A percentile compares a stretch with the other conserved stretches of the same genome.
These are phyloP conservation scores for Melanostigma gelatinosum DNA, from an alignment of 2,113 vertebrate species.

Conservation along the genomic window DNA sequence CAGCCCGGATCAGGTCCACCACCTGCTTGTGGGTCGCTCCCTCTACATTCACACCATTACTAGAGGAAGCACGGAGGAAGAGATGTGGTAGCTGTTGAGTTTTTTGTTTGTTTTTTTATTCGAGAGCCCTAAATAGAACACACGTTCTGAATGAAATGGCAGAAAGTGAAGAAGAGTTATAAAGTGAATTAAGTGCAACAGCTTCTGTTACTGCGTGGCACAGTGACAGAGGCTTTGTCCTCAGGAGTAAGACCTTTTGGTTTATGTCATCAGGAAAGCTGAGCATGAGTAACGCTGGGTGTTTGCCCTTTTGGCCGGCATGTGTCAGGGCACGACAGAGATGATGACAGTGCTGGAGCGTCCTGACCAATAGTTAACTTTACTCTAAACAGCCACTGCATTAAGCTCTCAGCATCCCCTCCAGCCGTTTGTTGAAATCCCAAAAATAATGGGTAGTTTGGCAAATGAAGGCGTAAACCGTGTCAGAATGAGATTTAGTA, in stretches of 20 bases:
- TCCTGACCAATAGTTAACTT: conserved; percentile 34
- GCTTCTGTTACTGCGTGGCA: not conserved
- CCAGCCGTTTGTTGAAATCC: not conserved
- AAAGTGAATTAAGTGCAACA: not conserved
- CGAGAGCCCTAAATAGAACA: not conserved
- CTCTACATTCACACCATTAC: conserved; percentile 95
- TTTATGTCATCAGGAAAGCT: conserved; percentile 18
- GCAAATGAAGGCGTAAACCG: not conserved
- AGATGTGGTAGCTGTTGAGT: not conserved
- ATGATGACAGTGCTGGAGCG: conserved; percentile 29
- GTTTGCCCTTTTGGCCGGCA: conserved; percentile 30
- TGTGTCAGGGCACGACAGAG: conserved; percentile 20
- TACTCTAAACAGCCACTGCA: conserved; percentile 14
- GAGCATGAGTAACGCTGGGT: conserved; percentile 36
- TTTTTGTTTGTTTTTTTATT: not conserved
- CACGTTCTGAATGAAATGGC: not conserved
- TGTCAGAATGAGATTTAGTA: not conserved
- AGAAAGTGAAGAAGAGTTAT: not conserved
- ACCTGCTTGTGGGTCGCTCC: conserved; percentile 98
- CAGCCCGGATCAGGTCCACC: conserved; percentile 96
- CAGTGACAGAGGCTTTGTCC: not conserved
- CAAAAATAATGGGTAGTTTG: not conserved
- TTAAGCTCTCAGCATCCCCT: conserved; percentile 22
- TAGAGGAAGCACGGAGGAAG: conserved; percentile 49
- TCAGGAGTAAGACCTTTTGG: conserved; percentile 13